Evolutionary conservation across 2,888 invertebrate species (phyloP).

Genomic region (Zaprionus obscuricornis): DNA sequence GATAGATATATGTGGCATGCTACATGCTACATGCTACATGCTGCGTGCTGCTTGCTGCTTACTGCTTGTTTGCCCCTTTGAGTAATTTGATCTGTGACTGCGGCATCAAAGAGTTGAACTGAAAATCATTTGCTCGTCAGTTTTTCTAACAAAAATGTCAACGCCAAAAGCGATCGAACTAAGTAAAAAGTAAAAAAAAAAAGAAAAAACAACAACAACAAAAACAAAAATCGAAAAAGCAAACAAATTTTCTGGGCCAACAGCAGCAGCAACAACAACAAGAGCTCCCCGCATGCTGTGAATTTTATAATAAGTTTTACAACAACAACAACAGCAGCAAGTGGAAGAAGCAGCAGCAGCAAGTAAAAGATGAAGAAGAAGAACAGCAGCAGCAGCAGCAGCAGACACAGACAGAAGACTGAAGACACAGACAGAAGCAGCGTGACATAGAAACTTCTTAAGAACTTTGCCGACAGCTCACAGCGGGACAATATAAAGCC

Average conservation of each 20-base stretch:
- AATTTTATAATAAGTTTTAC: slow-evolving; percentile 66
- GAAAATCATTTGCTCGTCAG: slow-evolving; percentile 39
- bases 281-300: slow-evolving; percentile 53
- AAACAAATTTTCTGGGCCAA: slow-evolving; percentile 27
- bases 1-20: too few species aligned
- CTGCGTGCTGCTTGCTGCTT: too few species aligned
- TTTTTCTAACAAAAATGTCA: slow-evolving; percentile 58
- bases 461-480: slow-evolving; percentile 72
- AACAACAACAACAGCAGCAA: slow-evolving; percentile 39
- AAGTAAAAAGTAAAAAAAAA: slow-evolving; percentile 2
- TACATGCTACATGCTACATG: slow-evolving; percentile 1
- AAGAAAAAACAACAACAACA: too few species aligned
- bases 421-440: slow-evolving; percentile 53
- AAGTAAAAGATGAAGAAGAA: neutral
- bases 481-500: slow-evolving; percentile 17
- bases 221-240: slow-evolving; percentile 13
- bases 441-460: slow-evolving; percentile 69
- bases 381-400: slow-evolving; percentile 13
- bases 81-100: slow-evolving; percentile 46
- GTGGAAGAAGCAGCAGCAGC: slow-evolving; percentile 9
- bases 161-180: slow-evolving; percentile 47
- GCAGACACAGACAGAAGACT: slow-evolving; percentile 7
- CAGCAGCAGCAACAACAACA: too few species aligned
- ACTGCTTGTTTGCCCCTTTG: too few species aligned
- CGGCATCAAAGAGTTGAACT: slow-evolving; percentile 63